Conservation (phyloP, 2,113 vertebrate genomes). For the Brienomyrus brachyistius region DNA sequence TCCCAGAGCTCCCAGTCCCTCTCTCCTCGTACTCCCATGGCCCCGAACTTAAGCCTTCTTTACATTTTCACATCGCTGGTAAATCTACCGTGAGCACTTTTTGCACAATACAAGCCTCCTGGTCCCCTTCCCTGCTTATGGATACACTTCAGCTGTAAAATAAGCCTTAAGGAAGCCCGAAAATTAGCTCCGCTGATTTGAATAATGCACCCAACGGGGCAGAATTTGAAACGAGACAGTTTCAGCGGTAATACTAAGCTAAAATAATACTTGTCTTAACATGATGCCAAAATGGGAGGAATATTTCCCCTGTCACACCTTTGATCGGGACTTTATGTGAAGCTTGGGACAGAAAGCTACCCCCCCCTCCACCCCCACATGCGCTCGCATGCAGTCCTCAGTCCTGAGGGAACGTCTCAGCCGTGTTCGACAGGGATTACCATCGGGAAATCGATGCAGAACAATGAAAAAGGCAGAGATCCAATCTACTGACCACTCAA, state of each 20-base stretch:
- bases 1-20: background rate
- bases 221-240: background rate
- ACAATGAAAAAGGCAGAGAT: conserved; percentile 65
- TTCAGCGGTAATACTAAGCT: background rate
- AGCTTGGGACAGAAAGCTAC: background rate
- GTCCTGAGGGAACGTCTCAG: conserved; percentile 56
- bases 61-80: background rate
- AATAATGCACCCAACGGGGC: background rate
- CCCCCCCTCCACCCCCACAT: background rate
- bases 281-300: background rate
- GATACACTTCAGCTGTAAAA: background rate
- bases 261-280: background rate
- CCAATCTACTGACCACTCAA: conserved; percentile 68
- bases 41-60: background rate
- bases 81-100: background rate
- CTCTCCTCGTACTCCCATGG: background rate
- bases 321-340: background rate
- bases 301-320: background rate
- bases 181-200: background rate
- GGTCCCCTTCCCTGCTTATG: background rate
- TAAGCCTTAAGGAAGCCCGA: background rate
- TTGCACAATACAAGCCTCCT: background rate
- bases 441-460: conserved; percentile 66
- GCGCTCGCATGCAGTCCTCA: background rate
- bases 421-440: conserved; percentile 62